Conservation (phyloP, 1,140 invertebrate species). For the Araneus ventricosus region DNA sequence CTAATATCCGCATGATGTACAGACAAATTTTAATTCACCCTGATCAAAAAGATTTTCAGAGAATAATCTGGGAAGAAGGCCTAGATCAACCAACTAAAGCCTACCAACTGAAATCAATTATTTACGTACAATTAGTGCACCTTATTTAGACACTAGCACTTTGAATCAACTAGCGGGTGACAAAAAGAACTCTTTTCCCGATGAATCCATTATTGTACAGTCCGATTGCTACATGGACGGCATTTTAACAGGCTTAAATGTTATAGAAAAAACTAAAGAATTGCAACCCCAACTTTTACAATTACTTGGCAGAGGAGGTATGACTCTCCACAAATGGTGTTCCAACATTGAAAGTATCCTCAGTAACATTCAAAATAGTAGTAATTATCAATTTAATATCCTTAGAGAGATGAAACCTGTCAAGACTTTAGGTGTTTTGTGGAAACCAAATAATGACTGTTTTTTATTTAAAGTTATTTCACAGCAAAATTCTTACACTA, state of each 20-base stretch:
- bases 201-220: slow-evolving; percentile 14
- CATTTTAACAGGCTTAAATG: slow-evolving; percentile 75
- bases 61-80: slow-evolving; percentile 80
- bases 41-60: slow-evolving; percentile 77
- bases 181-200: slow-evolving; percentile 75
- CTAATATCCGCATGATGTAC: slow-evolving; percentile 30
- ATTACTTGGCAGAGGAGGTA: too few species aligned
- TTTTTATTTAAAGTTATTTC: too few species aligned
- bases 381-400: too few species aligned
- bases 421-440: too few species aligned
- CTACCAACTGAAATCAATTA: slow-evolving; percentile 78
- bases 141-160: slow-evolving; percentile 78
- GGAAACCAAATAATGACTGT: too few species aligned
- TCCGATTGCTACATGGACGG: slow-evolving; percentile 78
- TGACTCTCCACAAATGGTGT: too few species aligned
- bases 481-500: too few species aligned
- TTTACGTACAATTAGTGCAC: slow-evolving; percentile 78
- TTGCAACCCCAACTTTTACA: neutral
- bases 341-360: too few species aligned
- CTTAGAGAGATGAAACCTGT: too few species aligned
- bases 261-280: slow-evolving; percentile 69
- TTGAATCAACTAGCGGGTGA: slow-evolving; percentile 77
- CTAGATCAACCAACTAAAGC: slow-evolving; percentile 77
- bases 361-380: too few species aligned
- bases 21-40: neutral